Evolutionary conservation across 2,888 invertebrate genomes (phyloP).

Genomic region (Neoitamus cyanurus): DNA sequence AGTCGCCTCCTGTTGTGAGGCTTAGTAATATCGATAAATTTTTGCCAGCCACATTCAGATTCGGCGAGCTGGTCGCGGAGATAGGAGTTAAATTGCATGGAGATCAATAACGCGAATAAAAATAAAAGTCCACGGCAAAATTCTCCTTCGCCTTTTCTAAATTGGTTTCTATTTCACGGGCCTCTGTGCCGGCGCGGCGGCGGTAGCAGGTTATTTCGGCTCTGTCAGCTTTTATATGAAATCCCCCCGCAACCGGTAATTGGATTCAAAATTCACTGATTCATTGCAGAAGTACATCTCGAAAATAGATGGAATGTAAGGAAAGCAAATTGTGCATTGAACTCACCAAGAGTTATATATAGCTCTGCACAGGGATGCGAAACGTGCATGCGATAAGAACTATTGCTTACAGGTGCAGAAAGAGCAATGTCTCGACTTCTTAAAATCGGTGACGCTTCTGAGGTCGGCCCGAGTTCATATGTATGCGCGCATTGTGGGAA

Average conservation of each 20-base stretch:
- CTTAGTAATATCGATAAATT: constrained; percentile 26
- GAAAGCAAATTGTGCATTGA: neutral
- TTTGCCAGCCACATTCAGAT: neutral
- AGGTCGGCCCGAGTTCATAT: neutral
- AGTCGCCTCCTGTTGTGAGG: neutral
- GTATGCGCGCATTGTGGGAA: neutral
- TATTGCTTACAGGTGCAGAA: constrained; percentile 1
- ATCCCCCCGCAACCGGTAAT: neutral
- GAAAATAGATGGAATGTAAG: neutral
- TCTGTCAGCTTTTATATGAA: neutral
- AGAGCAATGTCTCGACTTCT: neutral
- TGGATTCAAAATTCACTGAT: constrained; percentile 5
- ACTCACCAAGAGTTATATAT: neutral
- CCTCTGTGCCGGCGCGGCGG: neutral
- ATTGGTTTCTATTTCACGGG: neutral
- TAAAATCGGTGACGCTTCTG: neutral
- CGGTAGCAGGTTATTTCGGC: neutral
- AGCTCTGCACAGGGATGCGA: neutral
- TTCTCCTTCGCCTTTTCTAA: neutral
- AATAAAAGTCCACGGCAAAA: neutral
- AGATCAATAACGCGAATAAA: neutral
- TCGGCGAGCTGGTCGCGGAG: neutral
- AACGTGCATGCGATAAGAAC: neutral
- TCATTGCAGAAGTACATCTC: neutral
- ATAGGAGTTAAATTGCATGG: neutral